Conservation (phyloP, 2,113 vertebrate genomes). For the Nettapus auritus region DNA sequence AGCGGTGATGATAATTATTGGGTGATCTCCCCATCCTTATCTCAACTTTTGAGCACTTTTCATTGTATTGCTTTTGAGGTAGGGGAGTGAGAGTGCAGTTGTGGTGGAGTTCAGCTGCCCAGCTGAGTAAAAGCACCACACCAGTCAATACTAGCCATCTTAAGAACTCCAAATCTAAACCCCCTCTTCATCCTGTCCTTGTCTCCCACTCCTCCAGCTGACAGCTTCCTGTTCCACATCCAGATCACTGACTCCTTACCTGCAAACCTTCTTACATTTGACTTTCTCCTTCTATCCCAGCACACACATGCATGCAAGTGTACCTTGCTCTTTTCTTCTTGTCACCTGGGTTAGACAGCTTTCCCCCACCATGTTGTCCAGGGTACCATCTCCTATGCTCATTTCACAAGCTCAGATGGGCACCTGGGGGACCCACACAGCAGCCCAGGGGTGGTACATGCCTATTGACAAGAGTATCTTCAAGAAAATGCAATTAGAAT, state of each 20-base stretch:
- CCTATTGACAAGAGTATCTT: neutral
- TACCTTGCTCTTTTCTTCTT: neutral
- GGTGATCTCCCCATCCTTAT: no score
- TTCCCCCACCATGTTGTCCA: neutral
- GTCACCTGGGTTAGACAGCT: neutral
- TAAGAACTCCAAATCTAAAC: neutral
- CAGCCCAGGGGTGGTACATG: neutral
- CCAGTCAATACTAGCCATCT: neutral
- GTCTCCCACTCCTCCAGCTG: neutral
- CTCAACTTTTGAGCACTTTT: no score
- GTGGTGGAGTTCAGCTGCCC: no score
- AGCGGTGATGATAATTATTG: no score
- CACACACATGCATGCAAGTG: neutral
- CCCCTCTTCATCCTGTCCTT: neutral
- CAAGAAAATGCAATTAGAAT: neutral
- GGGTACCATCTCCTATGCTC: neutral
- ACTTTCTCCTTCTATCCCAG: neutral
- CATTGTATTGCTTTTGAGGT: no score
- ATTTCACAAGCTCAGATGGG: neutral
- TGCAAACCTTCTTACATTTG: neutral
- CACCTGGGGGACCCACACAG: neutral
- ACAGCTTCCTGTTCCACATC: neutral
- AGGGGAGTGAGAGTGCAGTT: no score
- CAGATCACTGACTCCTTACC: fast-evolving
- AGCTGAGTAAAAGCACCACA: no score